Base-by-base conservation (phyloP, 2,888 invertebrate species). In the Drosophila testacea region DNA sequence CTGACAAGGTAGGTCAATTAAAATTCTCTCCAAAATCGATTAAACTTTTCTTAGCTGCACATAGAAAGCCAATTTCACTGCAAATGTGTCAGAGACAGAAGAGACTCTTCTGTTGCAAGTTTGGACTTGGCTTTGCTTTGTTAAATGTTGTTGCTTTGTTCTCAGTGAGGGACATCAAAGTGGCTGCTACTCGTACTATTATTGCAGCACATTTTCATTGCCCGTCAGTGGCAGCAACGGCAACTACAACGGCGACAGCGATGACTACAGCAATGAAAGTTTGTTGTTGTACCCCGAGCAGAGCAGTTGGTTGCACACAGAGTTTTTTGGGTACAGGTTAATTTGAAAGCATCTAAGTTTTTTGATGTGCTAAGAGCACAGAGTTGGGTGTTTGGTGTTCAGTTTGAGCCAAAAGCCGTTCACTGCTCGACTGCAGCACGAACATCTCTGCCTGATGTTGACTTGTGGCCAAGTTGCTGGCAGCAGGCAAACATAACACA, bases 291-390 rank as follows among this genome's bases (percentile, higher is more conserved):
- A 41, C 9, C 16, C 9, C 16, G 13, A 32, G 30, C 30, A 22
- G n/a, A 46, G 36, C 36, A 34, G 34, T 41, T 62, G 79, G 80
- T 69, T 71, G 63, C 67, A 73, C 57, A 65, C 44, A 55, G 22
- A 28, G 28, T 59, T 16, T 55, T 59, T 75, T 66, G 73, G 73
- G 64, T 59, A 57, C 69, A 74, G 76, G 77, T 69, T 83, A 83
- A 83, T 86, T 86, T 83, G 64, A 86, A 77, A 81, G 86, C 81
- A 86, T 83, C 81, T 75, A 77, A 79, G 83, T 83, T 83, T 83
- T 83, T 79, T 83, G 83, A 79, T 76, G 72, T 72, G 67, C 73
- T 38, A 60, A 54, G 32, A 52, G 70, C 72, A 61, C 11, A 42
- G 44, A 47, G 55, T 46, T 42, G 54, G 51, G 57, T 22, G 27